A percentile compares a stretch with the other conserved stretches of the same genome.
Conservation (phyloP, 2,113 vertebrate species). For the Elaphurus davidianus region DNA sequence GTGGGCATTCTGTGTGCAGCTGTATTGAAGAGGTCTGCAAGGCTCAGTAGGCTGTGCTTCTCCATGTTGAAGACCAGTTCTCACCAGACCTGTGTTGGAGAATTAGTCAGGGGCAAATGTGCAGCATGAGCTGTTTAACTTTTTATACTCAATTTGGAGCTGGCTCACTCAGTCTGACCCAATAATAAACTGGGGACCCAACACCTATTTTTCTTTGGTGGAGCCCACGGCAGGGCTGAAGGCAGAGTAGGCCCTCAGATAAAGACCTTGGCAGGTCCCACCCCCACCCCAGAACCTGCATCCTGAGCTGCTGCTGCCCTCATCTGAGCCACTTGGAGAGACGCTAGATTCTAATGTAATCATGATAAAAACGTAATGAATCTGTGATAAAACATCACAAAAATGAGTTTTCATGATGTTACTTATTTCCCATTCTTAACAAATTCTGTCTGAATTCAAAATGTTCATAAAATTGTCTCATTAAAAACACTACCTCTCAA, state of each 20-base stretch:
- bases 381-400: background rate
- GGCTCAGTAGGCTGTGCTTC: background rate
- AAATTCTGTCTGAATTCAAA: background rate
- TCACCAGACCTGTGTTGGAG: background rate
- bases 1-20: background rate
- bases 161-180: background rate
- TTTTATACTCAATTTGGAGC: background rate
- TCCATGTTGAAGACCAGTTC: background rate
- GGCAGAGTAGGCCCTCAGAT: background rate
- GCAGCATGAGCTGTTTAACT: background rate
- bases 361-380: background rate
- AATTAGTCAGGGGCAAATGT: background rate
- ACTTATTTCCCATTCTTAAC: background rate
- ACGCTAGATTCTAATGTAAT: background rate
- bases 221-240: background rate
- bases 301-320: background rate
- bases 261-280: background rate
- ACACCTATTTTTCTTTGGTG: background rate
- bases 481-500: background rate
- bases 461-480: conserved; percentile 15
- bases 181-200: background rate
- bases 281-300: background rate
- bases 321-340: background rate
- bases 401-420: background rate
- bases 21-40: background rate